These are phyloP conservation scores for Leptodactylus fallax DNA, from an alignment of 2,797 vertebrate genomes.

Conservation along the genomic window DNA sequence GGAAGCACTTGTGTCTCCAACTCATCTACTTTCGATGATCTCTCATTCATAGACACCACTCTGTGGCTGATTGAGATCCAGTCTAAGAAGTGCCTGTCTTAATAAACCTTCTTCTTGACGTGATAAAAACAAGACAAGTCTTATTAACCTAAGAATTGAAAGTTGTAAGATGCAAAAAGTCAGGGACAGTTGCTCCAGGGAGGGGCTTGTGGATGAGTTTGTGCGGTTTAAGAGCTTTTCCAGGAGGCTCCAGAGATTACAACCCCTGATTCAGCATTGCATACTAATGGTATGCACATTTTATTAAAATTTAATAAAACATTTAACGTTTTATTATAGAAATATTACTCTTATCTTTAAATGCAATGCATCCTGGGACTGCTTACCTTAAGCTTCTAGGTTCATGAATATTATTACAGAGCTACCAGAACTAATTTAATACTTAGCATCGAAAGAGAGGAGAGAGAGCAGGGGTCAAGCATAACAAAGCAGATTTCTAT, in stretches of 20 bases:
- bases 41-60: slow-evolving; percentile 48
- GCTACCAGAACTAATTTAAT: background rate
- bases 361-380: background rate
- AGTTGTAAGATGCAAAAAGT: background rate
- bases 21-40: slow-evolving; percentile 36
- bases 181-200: background rate
- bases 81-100: slow-evolving; percentile 39
- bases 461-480: background rate
- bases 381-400: background rate
- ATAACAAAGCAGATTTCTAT: background rate
- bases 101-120: slow-evolving; percentile 36
- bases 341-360: background rate
- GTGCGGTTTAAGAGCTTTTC: background rate
- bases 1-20: slow-evolving; percentile 43
- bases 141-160: slow-evolving; percentile 33
- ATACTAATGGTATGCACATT: too few relatives aligned
- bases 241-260: background rate
- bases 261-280: background rate
- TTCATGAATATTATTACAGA: background rate
- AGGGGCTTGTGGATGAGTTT: background rate
- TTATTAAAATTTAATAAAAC: too few relatives aligned
- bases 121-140: slow-evolving; percentile 27
- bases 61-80: slow-evolving; percentile 36
- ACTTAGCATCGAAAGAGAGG: background rate
- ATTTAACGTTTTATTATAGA: too few relatives aligned